These are phyloP conservation scores for Ochropacha duplaris DNA, from an alignment of 2,888 invertebrate species.

Conservation along the genomic window DNA sequence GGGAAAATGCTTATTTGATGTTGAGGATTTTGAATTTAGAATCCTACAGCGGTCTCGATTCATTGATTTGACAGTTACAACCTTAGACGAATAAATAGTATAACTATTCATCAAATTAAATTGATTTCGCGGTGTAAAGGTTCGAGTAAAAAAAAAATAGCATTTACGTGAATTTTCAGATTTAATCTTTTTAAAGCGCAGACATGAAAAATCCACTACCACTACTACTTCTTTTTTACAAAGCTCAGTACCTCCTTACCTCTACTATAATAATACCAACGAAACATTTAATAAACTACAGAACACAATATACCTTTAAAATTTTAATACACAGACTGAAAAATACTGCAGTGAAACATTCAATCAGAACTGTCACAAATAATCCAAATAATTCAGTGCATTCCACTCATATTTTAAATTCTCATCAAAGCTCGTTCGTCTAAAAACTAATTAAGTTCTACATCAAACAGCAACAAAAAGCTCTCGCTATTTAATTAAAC, in stretches of 20 bases:
- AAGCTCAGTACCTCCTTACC: neutral
- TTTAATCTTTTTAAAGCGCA: neutral
- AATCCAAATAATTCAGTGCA: neutral
- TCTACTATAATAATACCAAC: neutral
- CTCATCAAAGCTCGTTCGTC: neutral
- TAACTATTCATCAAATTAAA: neutral
- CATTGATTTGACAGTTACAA: neutral
- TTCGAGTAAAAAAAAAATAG: neutral
- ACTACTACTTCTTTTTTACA: neutral
- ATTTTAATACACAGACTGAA: neutral
- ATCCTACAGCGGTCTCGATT: neutral
- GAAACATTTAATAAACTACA: neutral
- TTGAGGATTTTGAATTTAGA: neutral
- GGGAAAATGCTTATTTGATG: neutral
- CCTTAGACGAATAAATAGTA: neutral
- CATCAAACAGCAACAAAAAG: neutral
- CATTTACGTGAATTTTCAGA: neutral
- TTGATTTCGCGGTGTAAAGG: neutral
- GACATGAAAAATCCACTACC: neutral
- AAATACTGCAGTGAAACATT: neutral
- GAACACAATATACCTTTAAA: neutral
- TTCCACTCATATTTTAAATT: neutral
- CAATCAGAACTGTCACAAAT: neutral
- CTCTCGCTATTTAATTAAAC: neutral
- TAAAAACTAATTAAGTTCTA: neutral